A percentile compares a stretch with the other conserved stretches of the same genome.
Evolutionary conservation across 1,140 invertebrate species (phyloP).

Genomic region (Coenobita brevimanus): DNA sequence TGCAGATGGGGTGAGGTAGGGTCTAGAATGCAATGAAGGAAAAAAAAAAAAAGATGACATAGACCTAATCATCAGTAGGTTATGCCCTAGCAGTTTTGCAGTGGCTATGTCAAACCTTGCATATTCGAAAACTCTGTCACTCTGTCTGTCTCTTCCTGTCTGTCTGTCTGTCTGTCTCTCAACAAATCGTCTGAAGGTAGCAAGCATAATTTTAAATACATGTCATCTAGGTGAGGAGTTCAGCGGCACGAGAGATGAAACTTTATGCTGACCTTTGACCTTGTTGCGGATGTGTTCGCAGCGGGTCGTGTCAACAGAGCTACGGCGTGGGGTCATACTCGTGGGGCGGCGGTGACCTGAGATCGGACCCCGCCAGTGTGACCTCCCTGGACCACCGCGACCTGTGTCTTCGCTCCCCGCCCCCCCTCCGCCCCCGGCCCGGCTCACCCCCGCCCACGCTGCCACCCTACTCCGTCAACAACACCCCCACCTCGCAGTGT

Average conservation of each 20-base stretch:
- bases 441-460: constrained; percentile 40
- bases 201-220: no score
- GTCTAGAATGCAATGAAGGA: no score
- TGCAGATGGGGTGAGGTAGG: no score
- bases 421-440: constrained; percentile 52
- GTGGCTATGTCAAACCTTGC: no score
- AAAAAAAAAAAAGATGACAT: no score
- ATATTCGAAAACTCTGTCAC: no score
- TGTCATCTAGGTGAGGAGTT: no score
- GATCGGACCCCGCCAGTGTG: constrained; percentile 47
- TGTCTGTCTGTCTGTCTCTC: no score
- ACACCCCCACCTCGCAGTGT: constrained; percentile 38
- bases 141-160: no score
- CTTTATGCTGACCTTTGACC: background rate
- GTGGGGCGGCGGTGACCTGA: constrained; percentile 57
- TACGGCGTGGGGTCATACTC: constrained; percentile 64
- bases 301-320: constrained; percentile 60
- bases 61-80: no score
- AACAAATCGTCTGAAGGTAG: no score
- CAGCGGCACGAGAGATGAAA: background rate
- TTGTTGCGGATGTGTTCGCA: constrained; percentile 42
- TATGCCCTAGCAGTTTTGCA: no score
- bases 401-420: constrained; percentile 61
- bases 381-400: constrained; percentile 56
- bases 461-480: constrained; percentile 31